Evolutionary conservation across 2,797 vertebrate species (phyloP).

Genomic region (Sitta carolinensis): DNA sequence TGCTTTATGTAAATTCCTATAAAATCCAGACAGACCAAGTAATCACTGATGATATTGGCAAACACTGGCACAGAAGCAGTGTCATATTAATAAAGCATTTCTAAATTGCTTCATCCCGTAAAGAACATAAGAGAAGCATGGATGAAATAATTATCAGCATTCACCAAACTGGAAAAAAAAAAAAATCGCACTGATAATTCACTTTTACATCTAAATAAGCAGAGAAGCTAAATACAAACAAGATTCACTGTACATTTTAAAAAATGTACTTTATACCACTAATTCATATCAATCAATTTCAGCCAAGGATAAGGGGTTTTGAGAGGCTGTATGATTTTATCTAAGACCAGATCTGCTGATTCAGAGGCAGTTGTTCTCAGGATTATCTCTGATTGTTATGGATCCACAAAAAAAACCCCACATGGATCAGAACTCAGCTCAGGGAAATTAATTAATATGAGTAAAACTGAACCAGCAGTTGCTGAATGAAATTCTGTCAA

Average conservation of each 20-base stretch:
- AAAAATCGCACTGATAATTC: background rate
- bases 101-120: background rate
- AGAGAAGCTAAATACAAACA: background rate
- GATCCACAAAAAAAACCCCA: background rate
- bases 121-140: background rate
- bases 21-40: background rate
- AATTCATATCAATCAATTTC: background rate
- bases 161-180: background rate
- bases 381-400: conserved; percentile 9
- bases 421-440: conserved; percentile 5
- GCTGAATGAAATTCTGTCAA: conserved; percentile 45
- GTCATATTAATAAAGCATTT: conserved; percentile 1
- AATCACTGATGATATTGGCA: conserved; percentile 4
- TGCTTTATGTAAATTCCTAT: conserved; percentile 16
- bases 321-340: background rate
- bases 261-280: background rate
- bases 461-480: conserved; percentile 32
- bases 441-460: background rate
- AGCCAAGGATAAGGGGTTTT: background rate
- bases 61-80: background rate
- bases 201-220: background rate
- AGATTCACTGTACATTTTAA: background rate
- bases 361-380: conserved; percentile 27
- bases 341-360: background rate
- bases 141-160: background rate